These are phyloP conservation scores for Stomorhina lunata DNA, from an alignment of 2,888 invertebrate genomes.

Conservation along the genomic window DNA sequence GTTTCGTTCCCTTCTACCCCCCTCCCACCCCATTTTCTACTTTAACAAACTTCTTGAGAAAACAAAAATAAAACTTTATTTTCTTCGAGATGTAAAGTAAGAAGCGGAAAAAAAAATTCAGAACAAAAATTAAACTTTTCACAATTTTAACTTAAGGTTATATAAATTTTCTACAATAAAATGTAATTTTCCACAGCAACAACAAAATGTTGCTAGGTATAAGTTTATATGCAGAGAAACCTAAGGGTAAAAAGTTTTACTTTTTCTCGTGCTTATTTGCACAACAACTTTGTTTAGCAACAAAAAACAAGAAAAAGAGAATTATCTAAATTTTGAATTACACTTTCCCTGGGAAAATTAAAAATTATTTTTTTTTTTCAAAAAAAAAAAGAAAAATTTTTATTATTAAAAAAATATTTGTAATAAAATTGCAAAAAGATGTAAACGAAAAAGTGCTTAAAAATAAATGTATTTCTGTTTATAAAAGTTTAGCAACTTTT, in stretches of 20 bases:
- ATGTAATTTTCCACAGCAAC: not conserved
- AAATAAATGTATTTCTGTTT: constrained; percentile 9
- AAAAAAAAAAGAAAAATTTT: too few relatives aligned
- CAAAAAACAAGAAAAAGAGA: not conserved
- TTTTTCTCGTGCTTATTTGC: not conserved
- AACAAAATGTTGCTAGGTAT: not conserved
- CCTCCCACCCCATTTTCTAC: not conserved
- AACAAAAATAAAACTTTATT: constrained; percentile 23
- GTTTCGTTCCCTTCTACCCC: not conserved
- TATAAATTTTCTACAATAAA: not conserved
- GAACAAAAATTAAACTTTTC: constrained; percentile 9
- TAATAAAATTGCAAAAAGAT: not conserved
- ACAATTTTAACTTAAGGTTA: constrained; percentile 24
- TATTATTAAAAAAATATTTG: not conserved
- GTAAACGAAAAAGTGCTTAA: not conserved
- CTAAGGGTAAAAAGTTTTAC: constrained; percentile 40
- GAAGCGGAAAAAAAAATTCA: not conserved
- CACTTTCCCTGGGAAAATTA: not conserved
- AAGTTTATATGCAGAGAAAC: not conserved
- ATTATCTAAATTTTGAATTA: not conserved
- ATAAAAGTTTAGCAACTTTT: constrained; percentile 29
- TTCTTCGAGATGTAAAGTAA: not conserved
- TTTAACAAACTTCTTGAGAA: too few relatives aligned
- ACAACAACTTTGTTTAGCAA: not conserved
- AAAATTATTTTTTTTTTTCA: not conserved